Evolutionary conservation across 2,797 vertebrate species (phyloP), one percentile per base, ranked within the genome.

Genomic region (Amblyopsis hoosieri): DNA sequence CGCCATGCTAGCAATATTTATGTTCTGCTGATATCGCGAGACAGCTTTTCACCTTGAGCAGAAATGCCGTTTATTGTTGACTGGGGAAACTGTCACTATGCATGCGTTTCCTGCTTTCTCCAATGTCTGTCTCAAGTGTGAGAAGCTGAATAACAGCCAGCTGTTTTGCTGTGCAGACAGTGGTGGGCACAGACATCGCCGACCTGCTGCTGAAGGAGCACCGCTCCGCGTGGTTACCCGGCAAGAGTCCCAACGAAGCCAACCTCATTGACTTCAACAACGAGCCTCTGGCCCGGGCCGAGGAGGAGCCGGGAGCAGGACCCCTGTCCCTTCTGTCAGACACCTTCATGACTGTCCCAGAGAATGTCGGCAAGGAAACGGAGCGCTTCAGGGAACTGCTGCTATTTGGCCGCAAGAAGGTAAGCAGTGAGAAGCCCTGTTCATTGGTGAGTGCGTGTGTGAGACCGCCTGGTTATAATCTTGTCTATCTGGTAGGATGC

Each of bases 181-280:
- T 98, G 46, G 96, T 99, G 12, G 98, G 98, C 48, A 98, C 98
- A 0, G 98, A 99, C 84, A 93, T 99, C 0, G 96, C 97, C 0
- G 98, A 99, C 74, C 93, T 99, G 31, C 42, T 99, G 79, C 79
- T 99, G 59, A 94, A 92, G 74, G 97, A 99, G 83, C 97, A 99
- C 77, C 95, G 91, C 62, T 99, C 97, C 0, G 94, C 94, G 50
- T 99, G 97, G 98, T 92, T 99, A 47, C 98, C 98, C 0, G 98
- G 97, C 23, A 99, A 99, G 77, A 96, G 96, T 1, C 98, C 98
- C 19, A 95, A 96, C 0, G 97, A 99, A 75, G 94, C 97, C n/a
- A 99, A 99, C 82, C 76, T 99, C 77, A 99, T 99, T 1, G 98
- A 99, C 82, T 99, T 99, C 62, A 98, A 91, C 74, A 97, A 94